Evolutionary conservation across 2,113 vertebrate genomes (phyloP).

Genomic region (Oreochromis spilurus): DNA sequence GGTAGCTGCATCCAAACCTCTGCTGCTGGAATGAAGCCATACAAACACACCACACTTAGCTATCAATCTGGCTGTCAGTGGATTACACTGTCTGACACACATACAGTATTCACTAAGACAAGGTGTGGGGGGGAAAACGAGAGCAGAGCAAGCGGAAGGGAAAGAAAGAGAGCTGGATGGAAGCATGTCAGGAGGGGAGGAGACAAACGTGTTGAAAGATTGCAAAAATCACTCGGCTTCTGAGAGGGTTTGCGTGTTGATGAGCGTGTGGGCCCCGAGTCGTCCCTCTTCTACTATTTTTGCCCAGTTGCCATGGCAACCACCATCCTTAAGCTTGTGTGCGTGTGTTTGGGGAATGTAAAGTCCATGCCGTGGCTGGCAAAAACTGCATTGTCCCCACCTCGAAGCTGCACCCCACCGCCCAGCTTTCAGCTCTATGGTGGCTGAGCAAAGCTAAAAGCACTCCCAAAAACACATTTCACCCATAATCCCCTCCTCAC

Average conservation of each 20-base stretch:
- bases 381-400: slow-evolving; percentile 19
- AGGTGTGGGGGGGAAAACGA: not conserved
- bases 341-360: slow-evolving; percentile 23
- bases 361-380: not conserved
- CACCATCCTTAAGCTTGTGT: not conserved
- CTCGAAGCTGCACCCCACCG: not conserved
- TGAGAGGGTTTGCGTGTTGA: not conserved
- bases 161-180: not conserved
- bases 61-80: slow-evolving; percentile 48
- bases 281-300: slow-evolving; percentile 38
- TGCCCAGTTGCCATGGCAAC: slow-evolving; percentile 57
- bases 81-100: slow-evolving; percentile 14
- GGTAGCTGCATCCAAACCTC: slow-evolving; percentile 41
- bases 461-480: not conserved
- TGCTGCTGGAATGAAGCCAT: slow-evolving; percentile 41
- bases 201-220: not conserved
- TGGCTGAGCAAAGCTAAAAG: not conserved
- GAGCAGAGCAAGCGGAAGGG: not conserved
- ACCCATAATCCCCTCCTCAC: not conserved
- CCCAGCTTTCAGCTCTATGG: not conserved
- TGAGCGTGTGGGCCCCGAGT: not conserved
- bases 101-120: not conserved
- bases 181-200: not conserved
- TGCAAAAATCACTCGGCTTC: not conserved
- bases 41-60: slow-evolving; percentile 22